These are phyloP conservation scores for Trilocha varians DNA, from an alignment of 2,888 invertebrate genomes.

Conservation along the genomic window DNA sequence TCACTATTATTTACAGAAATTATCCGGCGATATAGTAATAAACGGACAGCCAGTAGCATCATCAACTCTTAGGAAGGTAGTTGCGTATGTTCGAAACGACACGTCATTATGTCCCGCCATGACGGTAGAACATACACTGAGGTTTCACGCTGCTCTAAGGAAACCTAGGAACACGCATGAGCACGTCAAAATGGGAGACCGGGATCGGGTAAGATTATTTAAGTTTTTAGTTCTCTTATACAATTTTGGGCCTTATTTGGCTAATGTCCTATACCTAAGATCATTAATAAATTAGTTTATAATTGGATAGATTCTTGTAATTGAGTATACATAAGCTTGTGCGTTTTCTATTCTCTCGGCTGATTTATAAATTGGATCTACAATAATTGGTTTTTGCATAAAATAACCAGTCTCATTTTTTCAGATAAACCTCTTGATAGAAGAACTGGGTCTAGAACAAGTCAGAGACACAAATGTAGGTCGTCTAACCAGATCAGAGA, in stretches of 20 bases:
- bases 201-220: constrained; percentile 75
- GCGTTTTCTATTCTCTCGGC: too few species aligned
- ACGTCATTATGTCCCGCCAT: constrained; percentile 86
- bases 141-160: constrained; percentile 85
- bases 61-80: constrained; percentile 78
- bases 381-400: too few species aligned
- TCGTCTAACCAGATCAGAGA: constrained; percentile 89
- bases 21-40: constrained; percentile 85
- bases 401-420: constrained; percentile 16
- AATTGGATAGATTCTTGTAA: too few species aligned
- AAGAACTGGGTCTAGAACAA: constrained; percentile 92
- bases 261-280: too few species aligned
- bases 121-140: constrained; percentile 91
- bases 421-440: constrained; percentile 89
- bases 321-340: too few species aligned
- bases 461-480: constrained; percentile 90
- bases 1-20: constrained; percentile 46
- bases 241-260: too few species aligned
- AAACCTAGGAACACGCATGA: constrained; percentile 75
- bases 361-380: too few species aligned
- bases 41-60: constrained; percentile 89
- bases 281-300: too few species aligned
- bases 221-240: too few species aligned
- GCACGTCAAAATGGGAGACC: constrained; percentile 80
- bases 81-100: constrained; percentile 84